A percentile compares a stretch with the other conserved stretches of the same genome.
phyloP scores from a whole-genome alignment of 2,797 vertebrate genomes.

The Eospalax fontanierii region DNA sequence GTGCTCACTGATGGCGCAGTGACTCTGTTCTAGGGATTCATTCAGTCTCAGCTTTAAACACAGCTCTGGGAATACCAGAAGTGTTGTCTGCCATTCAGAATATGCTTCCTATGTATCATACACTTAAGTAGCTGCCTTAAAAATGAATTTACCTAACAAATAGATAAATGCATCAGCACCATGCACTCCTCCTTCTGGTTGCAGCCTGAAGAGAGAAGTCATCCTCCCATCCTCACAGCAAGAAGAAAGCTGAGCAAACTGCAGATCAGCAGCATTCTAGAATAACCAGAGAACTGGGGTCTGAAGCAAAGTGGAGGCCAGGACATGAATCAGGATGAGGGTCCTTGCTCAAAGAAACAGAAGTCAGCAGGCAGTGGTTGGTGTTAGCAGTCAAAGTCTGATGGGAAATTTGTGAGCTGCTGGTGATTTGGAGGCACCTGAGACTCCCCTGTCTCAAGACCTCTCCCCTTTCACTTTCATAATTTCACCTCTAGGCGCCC shows the following conservation, averaged over 20 bases:
- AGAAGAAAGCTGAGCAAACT: neutral
- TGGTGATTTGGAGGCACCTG: neutral
- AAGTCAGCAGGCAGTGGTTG: neutral
- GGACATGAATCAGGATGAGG: neutral
- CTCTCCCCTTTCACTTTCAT: neutral
- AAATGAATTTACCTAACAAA: neutral
- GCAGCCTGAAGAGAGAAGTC: neutral
- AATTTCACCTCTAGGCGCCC: neutral
- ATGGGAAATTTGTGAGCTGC: neutral
- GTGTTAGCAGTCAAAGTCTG: neutral
- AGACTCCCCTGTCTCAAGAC: neutral
- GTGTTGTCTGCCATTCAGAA: neutral
- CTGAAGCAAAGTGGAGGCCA: neutral
- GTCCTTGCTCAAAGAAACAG: neutral
- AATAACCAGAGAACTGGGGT: neutral
- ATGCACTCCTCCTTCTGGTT: neutral
- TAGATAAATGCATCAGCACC: neutral
- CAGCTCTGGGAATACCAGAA: neutral
- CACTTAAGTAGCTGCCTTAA: neutral
- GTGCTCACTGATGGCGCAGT: neutral
- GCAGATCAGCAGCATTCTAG: neutral
- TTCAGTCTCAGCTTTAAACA: neutral
- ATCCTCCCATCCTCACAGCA: neutral
- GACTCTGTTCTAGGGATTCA: neutral
- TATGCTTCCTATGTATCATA: neutral